phyloP scores from a whole-genome alignment of 2,113 vertebrate genomes.

The Leptobrachium ailaonicum region DNA sequence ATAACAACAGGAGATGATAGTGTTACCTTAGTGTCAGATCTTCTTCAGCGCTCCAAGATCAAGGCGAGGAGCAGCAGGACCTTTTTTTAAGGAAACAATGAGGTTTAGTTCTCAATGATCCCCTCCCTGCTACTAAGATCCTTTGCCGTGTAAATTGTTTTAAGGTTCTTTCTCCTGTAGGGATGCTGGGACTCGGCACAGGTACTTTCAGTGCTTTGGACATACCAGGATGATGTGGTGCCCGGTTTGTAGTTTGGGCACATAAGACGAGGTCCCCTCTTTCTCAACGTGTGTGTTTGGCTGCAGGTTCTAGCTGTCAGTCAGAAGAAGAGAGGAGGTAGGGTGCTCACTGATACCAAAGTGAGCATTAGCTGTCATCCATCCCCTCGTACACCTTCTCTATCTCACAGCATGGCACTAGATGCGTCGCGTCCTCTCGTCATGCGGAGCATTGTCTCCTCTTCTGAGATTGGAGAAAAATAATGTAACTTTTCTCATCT shows the following conservation, averaged over 20 bases:
- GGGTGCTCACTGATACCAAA: no score
- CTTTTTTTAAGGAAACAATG: background rate
- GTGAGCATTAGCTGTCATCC: no score
- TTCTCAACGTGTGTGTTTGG: no score
- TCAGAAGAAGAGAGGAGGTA: no score
- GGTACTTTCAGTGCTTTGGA: conserved; percentile 22
- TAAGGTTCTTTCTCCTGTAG: conserved; percentile 23
- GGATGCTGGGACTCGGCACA: background rate
- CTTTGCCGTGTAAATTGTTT: conserved; percentile 5
- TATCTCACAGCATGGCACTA: no score
- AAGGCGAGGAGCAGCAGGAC: background rate
- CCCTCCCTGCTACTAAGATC: background rate
- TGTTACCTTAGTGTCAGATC: conserved; percentile 15
- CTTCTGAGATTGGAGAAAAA: conserved; percentile 3
- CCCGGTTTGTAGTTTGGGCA: background rate
- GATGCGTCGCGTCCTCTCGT: no score
- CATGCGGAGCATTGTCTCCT: no score
- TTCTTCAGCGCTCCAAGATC: background rate
- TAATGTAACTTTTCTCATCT: conserved; percentile 8
- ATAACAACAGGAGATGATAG: background rate
- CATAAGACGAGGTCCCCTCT: background rate
- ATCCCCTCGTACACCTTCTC: no score
- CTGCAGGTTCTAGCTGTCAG: no score
- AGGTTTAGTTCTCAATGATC: conserved; percentile 17
- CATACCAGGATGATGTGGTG: conserved; percentile 25